Base-by-base conservation (phyloP, 2,888 invertebrate genomes). In the Microchrysa polita region DNA sequence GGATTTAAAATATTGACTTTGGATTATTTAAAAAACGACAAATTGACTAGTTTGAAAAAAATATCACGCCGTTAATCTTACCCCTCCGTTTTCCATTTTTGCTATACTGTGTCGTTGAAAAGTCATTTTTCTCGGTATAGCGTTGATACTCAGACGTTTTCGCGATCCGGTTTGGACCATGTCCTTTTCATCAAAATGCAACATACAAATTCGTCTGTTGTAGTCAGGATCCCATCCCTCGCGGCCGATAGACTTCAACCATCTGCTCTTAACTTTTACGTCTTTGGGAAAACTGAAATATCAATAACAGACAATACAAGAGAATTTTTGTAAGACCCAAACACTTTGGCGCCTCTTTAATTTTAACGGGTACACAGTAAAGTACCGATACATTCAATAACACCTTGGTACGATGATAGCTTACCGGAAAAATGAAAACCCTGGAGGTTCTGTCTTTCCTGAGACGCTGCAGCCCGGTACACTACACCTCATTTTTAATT, bases 401-500 rank as follows among this genome's bases (percentile, higher is more conserved):
- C 10, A 48, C 12, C 12, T 42, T n/a, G 48, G 42, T 12, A 48
- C 48, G 12, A 48, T 7, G 48, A 4, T 12, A 2, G 12, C 48
- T 48, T 48, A 48, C 48, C 48, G 48, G 12, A 48, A 48, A 48
- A 48, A 48, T 12, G 48, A 48, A 48, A 48, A n/a, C 12, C 48
- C 48, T n/a, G 16, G 12, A 2, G 48, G 48, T 48, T n/a, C 48
- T 12, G 4, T 48, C 4, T n/a, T 12, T 48, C 2, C 5, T 4
- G 12, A 4, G 2, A 12, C 12, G 12, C 5, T 48, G 16, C 48
- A 48, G 4, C 48, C 48, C 2, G 16, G 16, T 2, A 48, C 48
- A 48, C 48, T 48, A 12, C 48, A 48, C 48, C 16, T 48, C 48
- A 48, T 48, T 48, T 48, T 48, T 48, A 48, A 48, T 48, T 48